phyloP scores from a whole-genome alignment of 2,888 invertebrate genomes.

The Eilema depressum region DNA sequence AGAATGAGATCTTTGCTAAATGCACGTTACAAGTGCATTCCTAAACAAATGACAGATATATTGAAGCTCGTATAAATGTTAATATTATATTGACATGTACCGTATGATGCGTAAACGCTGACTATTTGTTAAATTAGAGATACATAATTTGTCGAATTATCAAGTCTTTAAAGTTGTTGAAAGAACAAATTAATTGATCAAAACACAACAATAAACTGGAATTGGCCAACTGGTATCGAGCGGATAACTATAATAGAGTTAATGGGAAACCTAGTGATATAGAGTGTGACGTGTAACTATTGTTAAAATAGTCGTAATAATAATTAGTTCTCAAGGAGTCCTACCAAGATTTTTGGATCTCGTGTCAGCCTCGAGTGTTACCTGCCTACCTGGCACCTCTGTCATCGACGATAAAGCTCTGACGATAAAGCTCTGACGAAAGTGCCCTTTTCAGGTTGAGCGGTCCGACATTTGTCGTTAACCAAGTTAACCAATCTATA shows the following conservation, averaged over 20 bases:
- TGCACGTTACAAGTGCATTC: constrained; percentile 41
- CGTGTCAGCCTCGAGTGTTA: no score
- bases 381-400: no score
- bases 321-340: no score
- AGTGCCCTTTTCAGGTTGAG: no score
- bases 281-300: not conserved
- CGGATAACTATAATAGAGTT: not conserved
- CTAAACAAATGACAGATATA: constrained; percentile 25
- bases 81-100: not conserved
- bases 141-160: not conserved
- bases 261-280: not conserved
- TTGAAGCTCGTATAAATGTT: not conserved
- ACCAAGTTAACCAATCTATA: no score
- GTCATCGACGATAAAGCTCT: no score
- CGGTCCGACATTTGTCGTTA: no score
- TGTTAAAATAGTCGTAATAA: no score
- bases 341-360: no score
- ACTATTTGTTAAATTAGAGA: not conserved
- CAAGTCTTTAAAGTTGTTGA: constrained; percentile 3
- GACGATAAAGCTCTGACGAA: no score
- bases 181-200: not conserved
- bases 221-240: not conserved
- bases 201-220: not conserved
- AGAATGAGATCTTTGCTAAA: constrained; percentile 40
- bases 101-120: not conserved